Evolutionary conservation across 2,797 vertebrate species (phyloP).

Genomic region (Danio tinwini): DNA sequence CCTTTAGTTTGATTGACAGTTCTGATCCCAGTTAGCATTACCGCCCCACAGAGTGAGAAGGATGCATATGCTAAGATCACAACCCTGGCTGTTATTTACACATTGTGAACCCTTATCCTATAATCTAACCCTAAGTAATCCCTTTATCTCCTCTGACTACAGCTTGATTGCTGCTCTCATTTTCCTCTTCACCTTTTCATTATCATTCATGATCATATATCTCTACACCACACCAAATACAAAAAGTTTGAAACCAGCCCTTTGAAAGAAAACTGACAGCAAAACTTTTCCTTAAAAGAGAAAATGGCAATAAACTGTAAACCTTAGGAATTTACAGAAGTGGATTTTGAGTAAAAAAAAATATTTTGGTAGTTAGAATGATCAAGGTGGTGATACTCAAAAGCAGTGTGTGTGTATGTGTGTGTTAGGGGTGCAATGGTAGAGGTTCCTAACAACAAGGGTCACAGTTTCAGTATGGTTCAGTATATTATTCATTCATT

Average conservation of each 20-base stretch:
- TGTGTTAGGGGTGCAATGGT: too few relatives aligned
- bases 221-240: not conserved
- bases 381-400: not conserved
- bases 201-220: conserved; percentile 3
- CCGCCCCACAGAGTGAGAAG: conserved; percentile 31
- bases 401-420: too few relatives aligned
- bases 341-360: not conserved
- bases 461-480: too few relatives aligned
- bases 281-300: not conserved
- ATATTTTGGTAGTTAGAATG: not conserved
- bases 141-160: conserved; percentile 46
- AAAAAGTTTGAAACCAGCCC: not conserved
- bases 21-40: conserved; percentile 45
- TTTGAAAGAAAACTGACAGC: not conserved
- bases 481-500: too few relatives aligned
- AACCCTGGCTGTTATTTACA: conserved; percentile 43
- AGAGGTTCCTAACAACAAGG: too few relatives aligned
- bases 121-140: conserved; percentile 59
- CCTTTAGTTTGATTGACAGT: conserved; percentile 53
- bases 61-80: conserved; percentile 21
- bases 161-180: conserved; percentile 34
- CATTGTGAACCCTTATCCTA: conserved; percentile 52
- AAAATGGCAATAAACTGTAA: not conserved
- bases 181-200: conserved; percentile 17
- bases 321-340: not conserved